A percentile compares a stretch with the other conserved stretches of the same genome.
phyloP scores from a whole-genome alignment of 2,113 vertebrate species.

The Ellobius talpinus region DNA sequence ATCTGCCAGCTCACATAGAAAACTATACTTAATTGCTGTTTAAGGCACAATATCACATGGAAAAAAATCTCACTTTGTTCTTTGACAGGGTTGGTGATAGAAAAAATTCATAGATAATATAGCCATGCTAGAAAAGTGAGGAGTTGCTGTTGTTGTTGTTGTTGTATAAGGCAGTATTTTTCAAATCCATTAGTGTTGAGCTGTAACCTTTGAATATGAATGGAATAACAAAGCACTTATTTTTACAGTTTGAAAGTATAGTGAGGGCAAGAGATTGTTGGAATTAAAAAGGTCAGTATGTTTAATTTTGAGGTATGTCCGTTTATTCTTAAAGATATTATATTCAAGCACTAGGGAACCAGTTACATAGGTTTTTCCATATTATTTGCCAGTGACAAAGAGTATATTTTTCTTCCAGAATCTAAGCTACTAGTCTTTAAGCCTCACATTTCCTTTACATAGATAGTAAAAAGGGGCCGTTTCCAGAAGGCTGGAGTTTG shows the following conservation, averaged over 20 bases:
- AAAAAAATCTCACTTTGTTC: not conserved
- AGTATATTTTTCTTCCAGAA: not conserved
- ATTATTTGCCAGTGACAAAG: not conserved
- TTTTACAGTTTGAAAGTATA: slow-evolving; percentile 31
- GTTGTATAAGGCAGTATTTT: slow-evolving; percentile 36
- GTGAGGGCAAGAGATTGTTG: not conserved
- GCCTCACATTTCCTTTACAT: slow-evolving; percentile 16
- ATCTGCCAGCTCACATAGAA: slow-evolving; percentile 35
- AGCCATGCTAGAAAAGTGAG: slow-evolving; percentile 42
- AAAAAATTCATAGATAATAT: slow-evolving; percentile 60
- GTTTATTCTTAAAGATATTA: slow-evolving; percentile 1
- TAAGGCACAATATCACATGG: slow-evolving; percentile 1
- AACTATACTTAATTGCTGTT: not conserved
- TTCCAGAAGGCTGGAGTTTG: not conserved
- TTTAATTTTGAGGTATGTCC: slow-evolving; percentile 40
- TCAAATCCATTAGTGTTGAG: slow-evolving; percentile 59
- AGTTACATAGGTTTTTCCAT: not conserved
- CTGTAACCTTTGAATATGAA: slow-evolving; percentile 6
- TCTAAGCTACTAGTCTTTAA: slow-evolving; percentile 23
- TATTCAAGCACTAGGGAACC: slow-evolving; percentile 15
- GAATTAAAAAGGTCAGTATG: slow-evolving; percentile 45
- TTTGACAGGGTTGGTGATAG: not conserved
- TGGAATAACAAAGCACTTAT: slow-evolving; percentile 15
- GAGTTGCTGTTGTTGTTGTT: not conserved
- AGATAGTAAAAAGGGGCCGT: not conserved